A percentile compares a stretch with the other conserved stretches of the same genome.
phyloP scores from a whole-genome alignment of 1,140 invertebrate genomes.

The Popillia japonica region DNA sequence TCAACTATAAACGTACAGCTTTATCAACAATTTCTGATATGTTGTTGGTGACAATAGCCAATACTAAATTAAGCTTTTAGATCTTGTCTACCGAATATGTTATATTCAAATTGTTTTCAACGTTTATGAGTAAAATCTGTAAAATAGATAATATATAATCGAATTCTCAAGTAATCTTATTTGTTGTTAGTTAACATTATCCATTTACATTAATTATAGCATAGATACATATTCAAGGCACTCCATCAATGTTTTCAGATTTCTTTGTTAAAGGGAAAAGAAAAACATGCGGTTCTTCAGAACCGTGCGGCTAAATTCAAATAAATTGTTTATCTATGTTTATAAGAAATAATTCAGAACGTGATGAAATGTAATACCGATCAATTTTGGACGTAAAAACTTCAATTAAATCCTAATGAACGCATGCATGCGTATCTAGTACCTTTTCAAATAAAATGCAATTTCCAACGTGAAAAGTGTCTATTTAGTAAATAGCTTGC shows the following conservation, averaged over 20 bases:
- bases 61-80: too few species aligned
- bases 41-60: too few species aligned
- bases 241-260: neutral
- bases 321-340: conserved; percentile 17
- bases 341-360: conserved; percentile 20
- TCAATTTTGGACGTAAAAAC: conserved; percentile 1
- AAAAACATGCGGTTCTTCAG: neutral
- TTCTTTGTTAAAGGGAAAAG: neutral
- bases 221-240: neutral
- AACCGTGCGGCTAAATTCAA: conserved; percentile 11
- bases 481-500: too few species aligned
- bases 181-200: conserved; percentile 12
- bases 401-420: conserved; percentile 30
- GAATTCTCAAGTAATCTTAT: neutral
- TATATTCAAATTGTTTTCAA: neutral
- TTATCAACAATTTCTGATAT: too few species aligned
- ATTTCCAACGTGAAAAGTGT: too few species aligned
- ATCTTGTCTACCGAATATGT: too few species aligned
- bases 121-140: neutral
- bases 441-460: too few species aligned
- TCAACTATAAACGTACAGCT: too few species aligned
- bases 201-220: conserved; percentile 1
- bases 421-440: too few species aligned
- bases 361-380: conserved; percentile 22
- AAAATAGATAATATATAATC: neutral